Percentiles rank a stretch among this genome's conserved stretches.
Conservation (phyloP, 1,140 invertebrate species). For the Oncopodura yosiiana region DNA sequence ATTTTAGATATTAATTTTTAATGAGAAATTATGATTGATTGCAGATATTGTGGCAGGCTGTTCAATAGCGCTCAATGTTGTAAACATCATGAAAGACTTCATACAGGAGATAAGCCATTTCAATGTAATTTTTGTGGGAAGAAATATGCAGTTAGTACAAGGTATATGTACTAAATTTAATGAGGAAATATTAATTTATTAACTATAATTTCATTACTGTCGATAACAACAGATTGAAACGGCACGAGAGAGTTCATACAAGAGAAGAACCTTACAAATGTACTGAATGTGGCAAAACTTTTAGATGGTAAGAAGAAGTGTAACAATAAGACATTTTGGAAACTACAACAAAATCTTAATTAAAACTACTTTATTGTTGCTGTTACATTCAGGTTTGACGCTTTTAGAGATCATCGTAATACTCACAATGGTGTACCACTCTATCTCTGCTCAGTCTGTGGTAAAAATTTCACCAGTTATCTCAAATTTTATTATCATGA, state of each 20-base stretch:
- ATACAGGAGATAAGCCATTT: conserved; percentile 21
- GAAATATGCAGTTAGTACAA: conserved; percentile 22
- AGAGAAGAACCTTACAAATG: conserved; percentile 49
- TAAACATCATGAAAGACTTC: conserved; percentile 21
- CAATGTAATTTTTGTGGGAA: conserved; percentile 20
- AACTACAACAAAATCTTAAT: too few species aligned
- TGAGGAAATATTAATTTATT: neutral
- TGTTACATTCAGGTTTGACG: too few species aligned
- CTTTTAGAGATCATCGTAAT: conserved; percentile 24
- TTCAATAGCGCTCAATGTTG: conserved; percentile 26
- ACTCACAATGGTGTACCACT: conserved; percentile 23
- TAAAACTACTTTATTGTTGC: too few species aligned
- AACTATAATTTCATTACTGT: neutral
- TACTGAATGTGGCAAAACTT: conserved; percentile 48
- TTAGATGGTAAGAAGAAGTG: conserved; percentile 54
- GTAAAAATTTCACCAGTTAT: conserved; percentile 22
- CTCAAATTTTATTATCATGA: conserved; percentile 28
- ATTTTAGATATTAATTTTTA: conserved; percentile 1
- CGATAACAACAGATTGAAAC: conserved; percentile 9
- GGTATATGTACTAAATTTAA: neutral
- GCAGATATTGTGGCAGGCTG: conserved; percentile 17
- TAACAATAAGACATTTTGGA: too few species aligned
- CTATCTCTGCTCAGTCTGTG: conserved; percentile 22
- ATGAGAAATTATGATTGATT: neutral
- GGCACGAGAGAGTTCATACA: conserved; percentile 40